Evolutionary conservation across 2,113 vertebrate genomes (phyloP).

Genomic region (Scatophagus argus): DNA sequence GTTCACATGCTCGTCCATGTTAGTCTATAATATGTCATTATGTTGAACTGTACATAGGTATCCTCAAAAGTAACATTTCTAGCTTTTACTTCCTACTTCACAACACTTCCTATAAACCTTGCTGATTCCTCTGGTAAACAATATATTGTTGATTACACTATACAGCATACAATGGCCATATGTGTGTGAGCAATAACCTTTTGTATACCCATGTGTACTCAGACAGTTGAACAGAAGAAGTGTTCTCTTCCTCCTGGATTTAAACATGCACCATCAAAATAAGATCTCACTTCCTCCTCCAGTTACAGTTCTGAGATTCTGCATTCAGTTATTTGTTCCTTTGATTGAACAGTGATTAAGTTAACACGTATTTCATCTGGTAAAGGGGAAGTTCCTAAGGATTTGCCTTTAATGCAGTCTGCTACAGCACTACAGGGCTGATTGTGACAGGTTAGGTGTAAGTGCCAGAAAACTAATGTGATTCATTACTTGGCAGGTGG

Average conservation of each 20-base stretch:
- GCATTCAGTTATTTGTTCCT: not conserved
- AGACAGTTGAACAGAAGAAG: not conserved
- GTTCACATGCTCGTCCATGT: not conserved
- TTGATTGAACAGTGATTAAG: not conserved
- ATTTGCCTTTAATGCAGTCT: not conserved
- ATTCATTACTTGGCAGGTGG: constrained; percentile 10
- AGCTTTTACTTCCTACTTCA: constrained; percentile 15
- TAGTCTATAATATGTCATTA: not conserved
- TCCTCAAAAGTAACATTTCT: constrained; percentile 4
- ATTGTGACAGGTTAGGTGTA: not conserved
- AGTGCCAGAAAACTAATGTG: not conserved
- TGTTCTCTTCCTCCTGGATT: constrained; percentile 28
- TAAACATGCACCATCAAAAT: not conserved
- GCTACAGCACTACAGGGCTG: not conserved
- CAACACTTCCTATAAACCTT: constrained; percentile 13
- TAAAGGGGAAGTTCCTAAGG: not conserved
- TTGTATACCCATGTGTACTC: not conserved
- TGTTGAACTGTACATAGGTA: not conserved
- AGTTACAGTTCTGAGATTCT: not conserved
- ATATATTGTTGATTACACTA: constrained; percentile 1
- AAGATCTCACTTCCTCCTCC: constrained; percentile 6
- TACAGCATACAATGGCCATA: not conserved
- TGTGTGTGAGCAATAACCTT: not conserved
- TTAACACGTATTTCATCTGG: not conserved
- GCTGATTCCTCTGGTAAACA: not conserved